Evolutionary conservation across 2,888 invertebrate species (phyloP).

Genomic region (Rotaria socialis): DNA sequence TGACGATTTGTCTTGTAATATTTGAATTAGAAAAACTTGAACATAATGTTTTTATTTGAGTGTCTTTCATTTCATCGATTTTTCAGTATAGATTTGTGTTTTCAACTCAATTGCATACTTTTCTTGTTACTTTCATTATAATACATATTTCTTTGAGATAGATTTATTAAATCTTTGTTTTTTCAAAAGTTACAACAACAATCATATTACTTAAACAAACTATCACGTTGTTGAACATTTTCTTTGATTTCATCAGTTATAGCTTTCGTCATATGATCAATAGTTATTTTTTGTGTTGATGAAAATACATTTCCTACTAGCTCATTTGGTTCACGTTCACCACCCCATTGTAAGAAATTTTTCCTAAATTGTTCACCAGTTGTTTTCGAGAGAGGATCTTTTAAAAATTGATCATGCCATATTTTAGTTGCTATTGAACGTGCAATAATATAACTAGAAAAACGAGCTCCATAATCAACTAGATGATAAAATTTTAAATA

Average conservation of each 20-base stretch:
- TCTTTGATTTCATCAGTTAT: conserved; percentile 24
- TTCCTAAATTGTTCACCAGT: conserved; percentile 44
- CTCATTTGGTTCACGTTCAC: conserved; percentile 41
- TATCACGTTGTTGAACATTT: not conserved
- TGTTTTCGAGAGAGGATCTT: conserved; percentile 58
- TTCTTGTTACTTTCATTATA: no score
- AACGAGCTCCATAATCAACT: conserved; percentile 95
- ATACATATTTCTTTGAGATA: no score
- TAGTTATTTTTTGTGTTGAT: not conserved
- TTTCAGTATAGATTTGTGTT: no score
- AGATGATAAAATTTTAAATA: conserved; percentile 90
- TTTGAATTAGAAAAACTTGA: no score
- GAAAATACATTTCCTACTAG: conserved; percentile 27
- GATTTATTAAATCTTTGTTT: not conserved
- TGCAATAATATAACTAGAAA: conserved; percentile 93
- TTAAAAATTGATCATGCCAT: conserved; percentile 79
- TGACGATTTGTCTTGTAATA: no score
- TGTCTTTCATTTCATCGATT: no score
- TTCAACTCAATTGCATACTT: no score
- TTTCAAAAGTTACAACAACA: no score
- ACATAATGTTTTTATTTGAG: no score
- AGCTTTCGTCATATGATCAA: conserved; percentile 17
- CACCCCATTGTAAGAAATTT: conserved; percentile 43
- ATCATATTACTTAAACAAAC: not conserved
- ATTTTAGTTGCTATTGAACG: conserved; percentile 84